A percentile compares a stretch with the other conserved stretches of the same genome.
phyloP scores from a whole-genome alignment of 2,113 vertebrate genomes.

The Pycnonotus jocosus region DNA sequence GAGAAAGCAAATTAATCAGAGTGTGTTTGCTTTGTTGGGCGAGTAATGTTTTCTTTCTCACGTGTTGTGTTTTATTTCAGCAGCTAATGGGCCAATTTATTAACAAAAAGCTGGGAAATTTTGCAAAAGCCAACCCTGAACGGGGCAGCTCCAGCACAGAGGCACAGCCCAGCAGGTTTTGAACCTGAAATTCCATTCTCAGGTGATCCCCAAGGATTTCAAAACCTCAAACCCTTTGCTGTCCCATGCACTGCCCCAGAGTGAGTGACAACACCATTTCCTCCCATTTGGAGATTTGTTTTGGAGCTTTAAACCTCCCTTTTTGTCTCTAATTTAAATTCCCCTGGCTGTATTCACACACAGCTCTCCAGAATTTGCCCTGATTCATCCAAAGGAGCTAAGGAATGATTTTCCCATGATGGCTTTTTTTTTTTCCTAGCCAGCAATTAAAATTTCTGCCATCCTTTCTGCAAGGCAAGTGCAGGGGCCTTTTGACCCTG shows the following conservation, averaged over 20 bases:
- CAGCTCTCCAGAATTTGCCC: neutral
- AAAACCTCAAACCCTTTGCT: neutral
- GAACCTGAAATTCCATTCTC: neutral
- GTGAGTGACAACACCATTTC: neutral
- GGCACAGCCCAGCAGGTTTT: neutral
- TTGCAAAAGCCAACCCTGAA: neutral
- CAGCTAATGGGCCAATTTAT: neutral
- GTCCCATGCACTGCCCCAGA: neutral
- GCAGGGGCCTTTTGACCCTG: neutral
- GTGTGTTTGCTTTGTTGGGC: neutral
- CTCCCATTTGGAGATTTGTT: neutral
- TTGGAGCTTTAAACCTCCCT: neutral
- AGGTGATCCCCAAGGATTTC: neutral
- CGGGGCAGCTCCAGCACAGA: neutral
- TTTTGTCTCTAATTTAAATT: neutral
- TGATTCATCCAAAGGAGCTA: neutral
- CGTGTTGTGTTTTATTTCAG: neutral
- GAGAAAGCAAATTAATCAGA: neutral
- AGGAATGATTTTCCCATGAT: neutral
- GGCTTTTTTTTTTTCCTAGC: neutral
- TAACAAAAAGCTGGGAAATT: neutral
- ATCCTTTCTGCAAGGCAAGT: neutral
- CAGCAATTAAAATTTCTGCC: neutral
- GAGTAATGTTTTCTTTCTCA: neutral
- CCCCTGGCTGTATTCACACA: neutral